A percentile compares a stretch with the other conserved stretches of the same genome.
phyloP scores from a whole-genome alignment of 2,797 vertebrate species.

The Sebastes steindachneri region DNA sequence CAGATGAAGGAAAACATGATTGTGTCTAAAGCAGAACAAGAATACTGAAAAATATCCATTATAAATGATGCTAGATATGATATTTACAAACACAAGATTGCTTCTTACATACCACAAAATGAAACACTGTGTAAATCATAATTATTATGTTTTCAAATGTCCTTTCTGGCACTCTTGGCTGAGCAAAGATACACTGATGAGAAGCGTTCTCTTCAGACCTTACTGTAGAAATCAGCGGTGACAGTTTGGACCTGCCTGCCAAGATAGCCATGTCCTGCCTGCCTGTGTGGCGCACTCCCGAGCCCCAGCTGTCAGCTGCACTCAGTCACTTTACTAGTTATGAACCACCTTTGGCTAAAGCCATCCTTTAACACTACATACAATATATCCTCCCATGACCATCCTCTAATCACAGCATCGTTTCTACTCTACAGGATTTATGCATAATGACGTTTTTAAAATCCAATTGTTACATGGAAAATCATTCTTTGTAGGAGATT shows the following conservation, averaged over 20 bases:
- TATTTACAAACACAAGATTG: neutral
- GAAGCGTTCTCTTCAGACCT: conserved; percentile 60
- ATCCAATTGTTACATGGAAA: neutral
- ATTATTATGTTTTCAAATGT: conserved; percentile 1
- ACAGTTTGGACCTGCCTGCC: conserved; percentile 79
- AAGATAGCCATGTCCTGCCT: conserved; percentile 69
- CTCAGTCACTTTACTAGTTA: conserved; percentile 74
- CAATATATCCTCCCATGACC: conserved; percentile 14
- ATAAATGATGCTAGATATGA: neutral
- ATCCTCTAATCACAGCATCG: conserved; percentile 4
- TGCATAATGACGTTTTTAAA: neutral
- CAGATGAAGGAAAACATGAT: neutral
- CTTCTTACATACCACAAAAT: neutral
- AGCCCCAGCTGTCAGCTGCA: conserved; percentile 80
- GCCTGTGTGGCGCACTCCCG: conserved; percentile 62
- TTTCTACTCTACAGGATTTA: neutral
- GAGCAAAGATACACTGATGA: conserved; percentile 73
- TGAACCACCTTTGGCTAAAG: conserved; percentile 67
- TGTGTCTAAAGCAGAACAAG: neutral
- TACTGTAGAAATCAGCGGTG: conserved; percentile 68
- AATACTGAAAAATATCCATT: neutral
- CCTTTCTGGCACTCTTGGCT: conserved; percentile 26
- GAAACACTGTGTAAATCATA: neutral
- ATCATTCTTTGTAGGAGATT: neutral
- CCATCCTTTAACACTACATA: conserved; percentile 15